Evolutionary conservation across 2,113 vertebrate genomes (phyloP).

Genomic region (Vanacampus margaritifer): DNA sequence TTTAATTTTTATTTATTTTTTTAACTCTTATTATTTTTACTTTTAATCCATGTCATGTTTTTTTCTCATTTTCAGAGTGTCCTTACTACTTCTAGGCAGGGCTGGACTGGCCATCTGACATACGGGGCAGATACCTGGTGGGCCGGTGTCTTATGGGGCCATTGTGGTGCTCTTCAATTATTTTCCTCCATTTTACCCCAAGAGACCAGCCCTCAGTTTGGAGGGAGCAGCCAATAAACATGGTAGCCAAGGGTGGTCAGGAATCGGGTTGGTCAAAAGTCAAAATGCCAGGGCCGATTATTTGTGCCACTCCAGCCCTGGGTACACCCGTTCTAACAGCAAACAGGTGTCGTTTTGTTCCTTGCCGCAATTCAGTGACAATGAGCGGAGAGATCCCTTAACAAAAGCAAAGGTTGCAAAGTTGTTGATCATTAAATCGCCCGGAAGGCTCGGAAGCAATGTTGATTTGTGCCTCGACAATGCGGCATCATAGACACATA

Average conservation of each 20-base stretch:
- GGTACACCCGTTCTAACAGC: background rate
- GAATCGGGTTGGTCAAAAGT: no score
- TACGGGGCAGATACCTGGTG: no score
- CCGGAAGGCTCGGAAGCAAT: conserved; percentile 21
- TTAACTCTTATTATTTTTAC: background rate
- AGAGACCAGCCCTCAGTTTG: no score
- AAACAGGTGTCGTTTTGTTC: conserved; percentile 47
- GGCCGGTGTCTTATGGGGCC: no score
- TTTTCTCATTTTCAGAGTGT: background rate
- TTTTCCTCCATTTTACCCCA: no score
- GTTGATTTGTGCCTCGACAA: conserved; percentile 56
- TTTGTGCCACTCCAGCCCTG: no score
- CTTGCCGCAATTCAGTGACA: conserved; percentile 36
- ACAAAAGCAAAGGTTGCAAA: conserved; percentile 28
- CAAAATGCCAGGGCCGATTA: no score
- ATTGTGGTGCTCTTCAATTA: no score
- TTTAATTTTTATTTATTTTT: background rate
- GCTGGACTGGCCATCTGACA: no score
- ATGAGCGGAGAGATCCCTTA: conserved; percentile 24
- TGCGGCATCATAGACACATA: conserved; percentile 49
- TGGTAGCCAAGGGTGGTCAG: no score
- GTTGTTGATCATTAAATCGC: conserved; percentile 55
- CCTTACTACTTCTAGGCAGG: no score
- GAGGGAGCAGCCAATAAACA: no score
- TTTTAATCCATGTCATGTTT: background rate